A percentile compares a stretch with the other conserved stretches of the same genome.
Evolutionary conservation across 2,797 vertebrate species (phyloP).

Genomic region (Pseudomugil gertrudae): DNA sequence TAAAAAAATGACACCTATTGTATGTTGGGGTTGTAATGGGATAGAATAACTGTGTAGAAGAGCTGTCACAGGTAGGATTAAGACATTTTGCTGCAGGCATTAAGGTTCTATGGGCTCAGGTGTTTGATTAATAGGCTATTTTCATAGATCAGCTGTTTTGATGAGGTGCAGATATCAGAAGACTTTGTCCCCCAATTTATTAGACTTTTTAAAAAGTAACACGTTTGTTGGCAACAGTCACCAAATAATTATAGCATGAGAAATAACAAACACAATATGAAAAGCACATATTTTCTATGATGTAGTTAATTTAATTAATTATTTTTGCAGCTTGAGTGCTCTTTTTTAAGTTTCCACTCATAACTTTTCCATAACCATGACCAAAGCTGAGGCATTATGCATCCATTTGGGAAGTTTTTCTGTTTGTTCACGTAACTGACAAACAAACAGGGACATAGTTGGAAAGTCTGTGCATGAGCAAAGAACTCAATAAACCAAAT

Average conservation of each 20-base stretch:
- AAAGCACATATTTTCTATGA: too few species aligned
- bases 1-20: neutral
- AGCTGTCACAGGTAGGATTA: neutral
- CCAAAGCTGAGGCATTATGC: too few species aligned
- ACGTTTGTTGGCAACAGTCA: neutral
- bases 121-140: neutral
- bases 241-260: neutral
- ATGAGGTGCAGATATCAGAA: neutral
- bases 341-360: too few species aligned
- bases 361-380: too few species aligned
- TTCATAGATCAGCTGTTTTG: neutral
- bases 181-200: neutral
- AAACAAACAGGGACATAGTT: too few species aligned
- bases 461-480: too few species aligned
- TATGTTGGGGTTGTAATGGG: neutral
- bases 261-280: neutral
- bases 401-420: too few species aligned
- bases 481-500: too few species aligned
- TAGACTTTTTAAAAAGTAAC: neutral
- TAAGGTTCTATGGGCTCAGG: neutral
- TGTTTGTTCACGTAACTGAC: too few species aligned
- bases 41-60: neutral
- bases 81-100: neutral
- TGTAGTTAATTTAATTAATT: too few species aligned
- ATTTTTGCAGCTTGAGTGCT: too few species aligned